Base-by-base conservation (phyloP, 2,113 vertebrate species). In the Pleuronectes platessa region DNA sequence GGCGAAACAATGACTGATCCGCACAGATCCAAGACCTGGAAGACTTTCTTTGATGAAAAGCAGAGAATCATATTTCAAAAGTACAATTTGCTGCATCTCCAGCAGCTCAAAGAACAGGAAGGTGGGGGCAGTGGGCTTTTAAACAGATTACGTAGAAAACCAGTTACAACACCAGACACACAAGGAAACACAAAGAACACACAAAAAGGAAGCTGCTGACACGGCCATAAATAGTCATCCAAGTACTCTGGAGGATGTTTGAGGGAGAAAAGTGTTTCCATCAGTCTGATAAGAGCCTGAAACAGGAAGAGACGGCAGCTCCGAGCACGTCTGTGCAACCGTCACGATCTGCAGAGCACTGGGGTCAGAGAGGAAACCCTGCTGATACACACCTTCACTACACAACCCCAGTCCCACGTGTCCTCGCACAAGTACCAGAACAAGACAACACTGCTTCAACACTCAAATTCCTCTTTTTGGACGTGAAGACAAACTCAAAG, bases 161-260 rank as follows among this genome's bases (percentile, higher is more conserved):
- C 4, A 58, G 51, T 31, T 31, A 31, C 31, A 1, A 7, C 69
- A 15, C 53, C 76, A 15, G 37, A 68, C 71, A 59, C 62, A 82
- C 55, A 62, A 35, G 60, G 40, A 58, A 51, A 67, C 56, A n/a
- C 51, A 68, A 64, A 59, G 64, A 78, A 74, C 53, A 24, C 24
- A 27, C 24, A 62, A 67, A 67, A 76, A 20, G 66, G 82, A 86
- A 88, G 55, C 71, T 18, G 73, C 54, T 59, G 69, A 31, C 60
- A 8, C 3, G 26, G 5, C 20, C 75, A 60, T 70, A 35, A 72
- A 70, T 85, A 61, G 63, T 62, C 62, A 54, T 66, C 58, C 17
- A 62, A 86, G 56, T 67, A n/a, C 77, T 21, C 69, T 37, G 24
- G 70, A 69, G 78, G 73, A 68, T 78, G 59, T 47, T 31, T 13